These are phyloP conservation scores for Conistra vaccinii DNA, from an alignment of 2,888 invertebrate species.

Conservation along the genomic window DNA sequence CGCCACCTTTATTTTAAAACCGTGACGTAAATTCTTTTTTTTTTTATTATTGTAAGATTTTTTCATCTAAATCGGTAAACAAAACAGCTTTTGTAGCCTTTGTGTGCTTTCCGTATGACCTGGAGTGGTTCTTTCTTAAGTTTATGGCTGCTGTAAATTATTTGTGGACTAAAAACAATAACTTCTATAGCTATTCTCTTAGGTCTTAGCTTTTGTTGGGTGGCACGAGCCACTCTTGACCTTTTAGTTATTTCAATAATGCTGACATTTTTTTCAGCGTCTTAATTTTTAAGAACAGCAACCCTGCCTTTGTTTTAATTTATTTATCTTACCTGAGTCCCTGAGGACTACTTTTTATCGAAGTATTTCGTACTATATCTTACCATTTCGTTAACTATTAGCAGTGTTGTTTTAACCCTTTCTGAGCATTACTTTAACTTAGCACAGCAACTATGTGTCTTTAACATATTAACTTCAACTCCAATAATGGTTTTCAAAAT, in stretches of 20 bases:
- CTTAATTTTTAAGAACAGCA: neutral
- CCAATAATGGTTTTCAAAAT: conserved; percentile 21
- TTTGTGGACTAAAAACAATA: conserved; percentile 68
- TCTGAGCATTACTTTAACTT: neutral
- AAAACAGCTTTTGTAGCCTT: conserved; percentile 72
- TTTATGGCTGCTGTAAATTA: conserved; percentile 73
- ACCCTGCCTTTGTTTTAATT: neutral
- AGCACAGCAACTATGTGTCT: neutral
- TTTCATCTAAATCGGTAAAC: conserved; percentile 69
- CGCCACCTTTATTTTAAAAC: conserved; percentile 84
- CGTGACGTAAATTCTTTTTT: conserved; percentile 84
- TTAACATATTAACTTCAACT: neutral
- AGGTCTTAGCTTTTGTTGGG: conserved; percentile 46
- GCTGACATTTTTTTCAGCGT: neutral
- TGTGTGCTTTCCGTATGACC: conserved; percentile 62
- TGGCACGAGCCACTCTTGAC: conserved; percentile 70
- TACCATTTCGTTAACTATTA: neutral
- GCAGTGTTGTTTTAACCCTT: neutral
- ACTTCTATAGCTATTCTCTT: conserved; percentile 44
- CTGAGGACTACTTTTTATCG: neutral
- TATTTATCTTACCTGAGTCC: neutral
- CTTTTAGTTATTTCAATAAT: conserved; percentile 32
- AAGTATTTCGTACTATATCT: neutral
- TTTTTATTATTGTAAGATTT: conserved; percentile 73
- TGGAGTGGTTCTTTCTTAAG: conserved; percentile 66